phyloP scores from a whole-genome alignment of 2,797 vertebrate species.

The Steatocranus sp. region DNA sequence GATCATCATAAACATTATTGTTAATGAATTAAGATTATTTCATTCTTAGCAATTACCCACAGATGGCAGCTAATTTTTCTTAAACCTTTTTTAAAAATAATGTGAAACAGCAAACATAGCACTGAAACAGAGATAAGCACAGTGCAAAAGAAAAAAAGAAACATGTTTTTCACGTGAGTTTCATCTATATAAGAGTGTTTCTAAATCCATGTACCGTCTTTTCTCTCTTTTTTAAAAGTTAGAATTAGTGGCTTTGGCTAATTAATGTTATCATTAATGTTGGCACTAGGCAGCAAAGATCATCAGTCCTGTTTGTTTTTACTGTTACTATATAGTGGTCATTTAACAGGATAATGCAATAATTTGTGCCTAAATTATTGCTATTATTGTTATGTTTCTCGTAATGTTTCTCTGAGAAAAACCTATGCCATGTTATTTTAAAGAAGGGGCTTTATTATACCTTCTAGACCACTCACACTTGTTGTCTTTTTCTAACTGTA shows the following conservation, averaged over 20 bases:
- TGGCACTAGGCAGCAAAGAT: background rate
- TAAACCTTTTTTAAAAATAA: background rate
- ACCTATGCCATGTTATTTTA: fast-evolving
- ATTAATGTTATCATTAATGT: too few relatives aligned
- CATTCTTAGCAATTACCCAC: background rate
- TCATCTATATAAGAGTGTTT: background rate
- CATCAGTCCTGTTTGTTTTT: background rate
- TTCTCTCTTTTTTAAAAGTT: background rate
- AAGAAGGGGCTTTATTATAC: fast-evolving
- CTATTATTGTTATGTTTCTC: background rate
- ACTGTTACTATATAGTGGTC: background rate
- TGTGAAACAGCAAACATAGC: fast-evolving
- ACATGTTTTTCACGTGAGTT: background rate
- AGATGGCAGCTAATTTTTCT: background rate
- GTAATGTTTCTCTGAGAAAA: background rate
- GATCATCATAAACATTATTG: background rate
- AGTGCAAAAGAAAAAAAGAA: background rate
- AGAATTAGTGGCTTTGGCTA: too few relatives aligned
- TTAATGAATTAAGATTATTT: fast-evolving
- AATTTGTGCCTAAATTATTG: background rate
- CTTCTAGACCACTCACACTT: background rate
- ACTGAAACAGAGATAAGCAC: fast-evolving
- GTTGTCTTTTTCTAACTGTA: background rate
- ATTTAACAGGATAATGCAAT: background rate
- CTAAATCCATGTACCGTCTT: fast-evolving